Evolutionary conservation across 2,888 invertebrate species (phyloP).

Genomic region (Amiota communis): DNA sequence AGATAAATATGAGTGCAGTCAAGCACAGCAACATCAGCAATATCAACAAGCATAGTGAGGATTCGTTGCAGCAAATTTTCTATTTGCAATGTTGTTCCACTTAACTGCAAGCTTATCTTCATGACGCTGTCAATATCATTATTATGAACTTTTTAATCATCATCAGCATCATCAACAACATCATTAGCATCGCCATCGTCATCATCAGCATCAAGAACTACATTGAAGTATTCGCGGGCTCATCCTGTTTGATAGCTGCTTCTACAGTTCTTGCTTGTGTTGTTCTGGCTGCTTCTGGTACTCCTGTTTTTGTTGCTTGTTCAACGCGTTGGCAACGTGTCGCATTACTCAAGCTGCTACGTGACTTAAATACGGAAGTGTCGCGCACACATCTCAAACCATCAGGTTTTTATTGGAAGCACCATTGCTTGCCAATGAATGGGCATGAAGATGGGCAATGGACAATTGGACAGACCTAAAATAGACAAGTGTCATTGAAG

Average conservation of each 20-base stretch:
- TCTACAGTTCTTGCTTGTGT: not conserved
- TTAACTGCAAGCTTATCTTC: too few relatives aligned
- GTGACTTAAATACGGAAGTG: slow-evolving; percentile 62
- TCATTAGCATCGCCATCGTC: not conserved
- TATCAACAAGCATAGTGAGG: too few relatives aligned
- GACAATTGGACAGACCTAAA: not conserved
- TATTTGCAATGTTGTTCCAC: too few relatives aligned
- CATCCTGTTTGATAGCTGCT: not conserved
- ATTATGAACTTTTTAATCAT: too few relatives aligned
- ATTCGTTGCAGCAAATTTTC: too few relatives aligned
- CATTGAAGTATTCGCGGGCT: not conserved
- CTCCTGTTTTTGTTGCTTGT: not conserved
- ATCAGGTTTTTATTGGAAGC: not conserved
- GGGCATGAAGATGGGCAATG: too few relatives aligned
- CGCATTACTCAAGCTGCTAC: slow-evolving; percentile 66
- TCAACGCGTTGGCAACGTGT: slow-evolving; percentile 59
- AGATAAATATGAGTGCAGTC: too few relatives aligned
- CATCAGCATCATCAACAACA: not conserved
- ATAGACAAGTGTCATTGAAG: slow-evolving; percentile 9
- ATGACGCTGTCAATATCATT: too few relatives aligned
- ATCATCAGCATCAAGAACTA: not conserved
- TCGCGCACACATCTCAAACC: not conserved
- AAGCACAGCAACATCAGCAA: too few relatives aligned
- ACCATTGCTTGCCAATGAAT: not conserved
- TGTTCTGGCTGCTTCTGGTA: not conserved